phyloP scores from a whole-genome alignment of 2,113 vertebrate species.

The Cyanoramphus novaezelandiae region DNA sequence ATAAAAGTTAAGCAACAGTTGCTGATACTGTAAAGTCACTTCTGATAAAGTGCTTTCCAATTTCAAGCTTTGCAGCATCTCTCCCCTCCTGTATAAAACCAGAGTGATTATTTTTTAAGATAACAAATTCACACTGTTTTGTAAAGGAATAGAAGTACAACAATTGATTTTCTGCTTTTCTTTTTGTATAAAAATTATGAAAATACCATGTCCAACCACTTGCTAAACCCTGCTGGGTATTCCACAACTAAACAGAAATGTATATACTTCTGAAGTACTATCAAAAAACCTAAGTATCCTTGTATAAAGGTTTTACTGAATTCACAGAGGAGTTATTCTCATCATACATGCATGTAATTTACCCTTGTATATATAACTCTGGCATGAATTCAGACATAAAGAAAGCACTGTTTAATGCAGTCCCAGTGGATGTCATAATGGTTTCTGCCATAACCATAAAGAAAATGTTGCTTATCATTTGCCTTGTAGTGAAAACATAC shows the following conservation, averaged over 20 bases:
- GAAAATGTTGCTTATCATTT: background rate
- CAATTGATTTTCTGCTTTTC: background rate
- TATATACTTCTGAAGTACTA: background rate
- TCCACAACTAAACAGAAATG: background rate
- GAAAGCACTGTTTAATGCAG: conserved; percentile 41
- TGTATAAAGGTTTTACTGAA: conserved; percentile 17
- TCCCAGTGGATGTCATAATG: conserved; percentile 26
- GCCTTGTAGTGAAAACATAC: background rate
- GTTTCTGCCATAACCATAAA: conserved; percentile 33
- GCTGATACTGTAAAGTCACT: background rate
- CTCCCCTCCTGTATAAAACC: background rate
- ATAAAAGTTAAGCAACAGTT: background rate
- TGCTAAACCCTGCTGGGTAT: background rate
- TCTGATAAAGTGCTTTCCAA: background rate
- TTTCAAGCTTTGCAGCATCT: background rate
- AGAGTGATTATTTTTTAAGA: background rate
- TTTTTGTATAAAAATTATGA: conserved; percentile 10
- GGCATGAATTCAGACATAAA: conserved; percentile 51
- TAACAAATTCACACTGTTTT: background rate
- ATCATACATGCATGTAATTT: conserved; percentile 43
- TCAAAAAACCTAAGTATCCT: conserved; percentile 44
- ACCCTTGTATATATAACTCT: conserved; percentile 23
- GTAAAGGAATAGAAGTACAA: background rate
- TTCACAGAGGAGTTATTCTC: conserved; percentile 53
- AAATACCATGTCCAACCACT: background rate